These are phyloP conservation scores for Zaprionus capensis DNA, from an alignment of 1,140 invertebrate species.

Conservation along the genomic window DNA sequence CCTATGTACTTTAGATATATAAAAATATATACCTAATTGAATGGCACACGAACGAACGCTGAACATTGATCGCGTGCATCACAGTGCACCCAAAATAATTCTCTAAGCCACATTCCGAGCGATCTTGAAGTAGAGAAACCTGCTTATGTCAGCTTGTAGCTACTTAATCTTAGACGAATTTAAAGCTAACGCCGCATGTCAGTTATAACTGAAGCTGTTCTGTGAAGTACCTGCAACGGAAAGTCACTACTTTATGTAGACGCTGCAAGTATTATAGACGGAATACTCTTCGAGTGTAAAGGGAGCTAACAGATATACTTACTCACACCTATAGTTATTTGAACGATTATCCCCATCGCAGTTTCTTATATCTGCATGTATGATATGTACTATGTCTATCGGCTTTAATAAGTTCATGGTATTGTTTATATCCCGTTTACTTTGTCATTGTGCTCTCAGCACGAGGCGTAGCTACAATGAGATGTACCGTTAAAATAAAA, in stretches of 20 bases:
- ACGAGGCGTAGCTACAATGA: conserved; percentile 79
- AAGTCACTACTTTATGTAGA: not conserved
- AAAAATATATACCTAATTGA: conserved; percentile 20
- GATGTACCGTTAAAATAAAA: conserved; percentile 67
- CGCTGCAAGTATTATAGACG: too few species aligned
- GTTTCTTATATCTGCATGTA: conserved; percentile 49
- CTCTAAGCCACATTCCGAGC: conserved; percentile 40
- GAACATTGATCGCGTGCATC: conserved; percentile 52
- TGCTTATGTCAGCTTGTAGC: conserved; percentile 65
- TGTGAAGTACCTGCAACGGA: conserved; percentile 29
- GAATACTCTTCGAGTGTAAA: conserved; percentile 5
- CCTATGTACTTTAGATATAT: conserved; percentile 14
- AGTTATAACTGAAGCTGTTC: conserved; percentile 23
- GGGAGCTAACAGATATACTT: conserved; percentile 9
- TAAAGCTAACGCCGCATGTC: conserved; percentile 42
- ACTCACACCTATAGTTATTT: conserved; percentile 21
- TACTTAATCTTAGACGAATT: conserved; percentile 77
- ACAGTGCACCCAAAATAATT: conserved; percentile 63
- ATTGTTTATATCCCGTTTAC: conserved; percentile 52
- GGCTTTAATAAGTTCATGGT: conserved; percentile 41
- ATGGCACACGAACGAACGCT: conserved; percentile 12
- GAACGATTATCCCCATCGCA: conserved; percentile 17
- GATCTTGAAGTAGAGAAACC: conserved; percentile 54
- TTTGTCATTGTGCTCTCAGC: conserved; percentile 45
- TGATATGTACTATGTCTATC: conserved; percentile 56